These are phyloP conservation scores for Diorhabda sublineata DNA, from an alignment of 1,140 invertebrate genomes.

Conservation along the genomic window DNA sequence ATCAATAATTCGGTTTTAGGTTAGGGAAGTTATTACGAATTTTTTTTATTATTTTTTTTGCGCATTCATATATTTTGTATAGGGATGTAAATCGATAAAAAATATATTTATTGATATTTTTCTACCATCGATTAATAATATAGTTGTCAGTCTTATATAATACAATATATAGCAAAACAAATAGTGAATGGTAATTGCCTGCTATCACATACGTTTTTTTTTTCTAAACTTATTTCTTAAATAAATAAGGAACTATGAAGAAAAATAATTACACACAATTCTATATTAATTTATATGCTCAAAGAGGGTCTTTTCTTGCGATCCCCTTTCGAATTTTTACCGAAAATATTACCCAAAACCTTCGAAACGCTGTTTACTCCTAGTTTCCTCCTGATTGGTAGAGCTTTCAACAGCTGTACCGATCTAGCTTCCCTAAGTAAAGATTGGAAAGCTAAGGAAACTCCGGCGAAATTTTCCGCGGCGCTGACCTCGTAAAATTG, in stretches of 20 bases:
- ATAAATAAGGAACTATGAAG: slow-evolving; percentile 16
- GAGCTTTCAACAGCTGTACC: slow-evolving; percentile 63
- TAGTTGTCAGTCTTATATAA: no score
- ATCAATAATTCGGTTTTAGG: no score
- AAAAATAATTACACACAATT: slow-evolving; percentile 7
- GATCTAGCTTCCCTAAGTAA: slow-evolving; percentile 69
- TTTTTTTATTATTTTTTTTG: no score
- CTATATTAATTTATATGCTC: slow-evolving; percentile 54
- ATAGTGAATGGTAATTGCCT: slow-evolving; percentile 12
- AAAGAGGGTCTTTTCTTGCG: slow-evolving; percentile 72
- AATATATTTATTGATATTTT: no score
- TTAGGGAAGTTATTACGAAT: no score
- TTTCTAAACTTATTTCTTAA: neutral
- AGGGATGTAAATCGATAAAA: no score
- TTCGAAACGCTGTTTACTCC: slow-evolving; percentile 77
- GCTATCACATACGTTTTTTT: slow-evolving; percentile 14
- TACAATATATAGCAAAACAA: no score
- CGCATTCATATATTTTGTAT: no score
- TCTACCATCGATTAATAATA: no score
- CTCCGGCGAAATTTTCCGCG: slow-evolving; percentile 73
- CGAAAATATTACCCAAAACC: slow-evolving; percentile 73
- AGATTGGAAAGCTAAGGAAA: slow-evolving; percentile 74
- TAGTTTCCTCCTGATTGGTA: slow-evolving; percentile 67
- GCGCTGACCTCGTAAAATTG: slow-evolving; percentile 85
- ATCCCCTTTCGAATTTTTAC: slow-evolving; percentile 68